A percentile compares a stretch with the other conserved stretches of the same genome.
Conservation (phyloP, 2,797 vertebrate species). For the Channa striata region DNA sequence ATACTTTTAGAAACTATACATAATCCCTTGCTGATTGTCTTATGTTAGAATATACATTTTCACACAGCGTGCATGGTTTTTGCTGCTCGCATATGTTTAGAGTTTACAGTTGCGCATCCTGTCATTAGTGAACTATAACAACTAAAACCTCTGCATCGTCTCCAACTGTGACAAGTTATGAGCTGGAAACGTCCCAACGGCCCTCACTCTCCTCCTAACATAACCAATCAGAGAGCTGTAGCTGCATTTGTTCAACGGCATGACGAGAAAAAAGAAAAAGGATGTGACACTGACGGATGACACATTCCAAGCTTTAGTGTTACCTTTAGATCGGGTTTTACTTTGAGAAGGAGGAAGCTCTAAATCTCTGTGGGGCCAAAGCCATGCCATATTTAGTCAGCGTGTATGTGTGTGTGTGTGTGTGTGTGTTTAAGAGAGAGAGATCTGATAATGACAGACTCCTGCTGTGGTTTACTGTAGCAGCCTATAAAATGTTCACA, state of each 20-base stretch:
- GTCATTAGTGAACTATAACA: conserved; percentile 28
- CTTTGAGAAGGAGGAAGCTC: conserved; percentile 34
- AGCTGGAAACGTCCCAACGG: conserved; percentile 28
- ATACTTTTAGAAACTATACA: not conserved
- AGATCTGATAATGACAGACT: conserved; percentile 52
- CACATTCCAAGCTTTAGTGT: conserved; percentile 39
- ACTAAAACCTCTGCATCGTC: conserved; percentile 26
- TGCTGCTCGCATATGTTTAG: conserved; percentile 36
- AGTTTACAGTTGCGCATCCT: conserved; percentile 28
- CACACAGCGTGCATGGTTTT: not conserved
- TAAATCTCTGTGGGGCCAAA: conserved; percentile 39
- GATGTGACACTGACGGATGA: conserved; percentile 31
- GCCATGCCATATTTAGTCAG: conserved; percentile 26
- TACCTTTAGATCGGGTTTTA: conserved; percentile 51
- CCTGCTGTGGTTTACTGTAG: conserved; percentile 43
- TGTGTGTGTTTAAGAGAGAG: conserved; percentile 14
- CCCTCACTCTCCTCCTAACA: not conserved
- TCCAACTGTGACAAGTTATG: conserved; percentile 23
- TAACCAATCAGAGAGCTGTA: conserved; percentile 15
- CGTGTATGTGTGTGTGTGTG: not conserved
- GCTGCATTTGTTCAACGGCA: conserved; percentile 28
- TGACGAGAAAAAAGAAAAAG: conserved; percentile 12
- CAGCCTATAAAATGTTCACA: conserved; percentile 45
- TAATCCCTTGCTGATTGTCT: not conserved
- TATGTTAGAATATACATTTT: too few species aligned